Base-by-base conservation (phyloP, 1,140 invertebrate species). In the Ctenoplectra terminalis region DNA sequence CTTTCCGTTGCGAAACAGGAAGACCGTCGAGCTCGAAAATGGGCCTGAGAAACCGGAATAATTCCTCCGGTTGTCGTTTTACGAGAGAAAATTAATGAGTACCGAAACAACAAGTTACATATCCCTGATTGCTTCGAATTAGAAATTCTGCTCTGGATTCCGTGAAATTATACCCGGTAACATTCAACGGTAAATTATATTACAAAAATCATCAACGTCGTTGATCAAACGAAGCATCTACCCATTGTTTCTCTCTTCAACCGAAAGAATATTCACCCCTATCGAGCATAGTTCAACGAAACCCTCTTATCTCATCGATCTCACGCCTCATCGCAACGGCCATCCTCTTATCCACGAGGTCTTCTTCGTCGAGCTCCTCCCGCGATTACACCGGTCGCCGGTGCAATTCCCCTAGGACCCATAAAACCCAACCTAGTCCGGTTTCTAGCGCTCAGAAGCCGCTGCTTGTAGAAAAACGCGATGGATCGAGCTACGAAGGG, bases 1-100 rank as follows among this genome's bases (percentile, higher is more conserved):
- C 46, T 56, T 56, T 54, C 48, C 48, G 34, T 76, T 31, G 74
- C 50, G 34, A 56, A 77, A 56, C 74, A 37, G 74, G 74, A 77
- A 77, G 50, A 46, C 11, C 6, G 8, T 56, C 43, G 40, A 67
- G 61, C 48, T 76, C 61, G 48, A 54, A 13, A 67, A 66, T 26
- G 48, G 43, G 26, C 37, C 26, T 20, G 48, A 67, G 26, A 69
- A n/a, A 77, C 74, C 63, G 63, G 74, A 77, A 69, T 77, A 20
- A 69, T 52, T 67, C 11, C 31, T 63, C 70, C 4, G 15, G 29
- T 1, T 61, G 4, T 15, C 46, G 37, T 67, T 64, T 20, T 15
- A 17, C 23, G 13, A 11, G 20, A 26, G 20, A 7, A 9, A 58
- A 77, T 29, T 54, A 50, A 43, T 20, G 37, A 6, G 0, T 6